phyloP scores from a whole-genome alignment of 2,888 invertebrate genomes.

The Keiferia lycopersicella region DNA sequence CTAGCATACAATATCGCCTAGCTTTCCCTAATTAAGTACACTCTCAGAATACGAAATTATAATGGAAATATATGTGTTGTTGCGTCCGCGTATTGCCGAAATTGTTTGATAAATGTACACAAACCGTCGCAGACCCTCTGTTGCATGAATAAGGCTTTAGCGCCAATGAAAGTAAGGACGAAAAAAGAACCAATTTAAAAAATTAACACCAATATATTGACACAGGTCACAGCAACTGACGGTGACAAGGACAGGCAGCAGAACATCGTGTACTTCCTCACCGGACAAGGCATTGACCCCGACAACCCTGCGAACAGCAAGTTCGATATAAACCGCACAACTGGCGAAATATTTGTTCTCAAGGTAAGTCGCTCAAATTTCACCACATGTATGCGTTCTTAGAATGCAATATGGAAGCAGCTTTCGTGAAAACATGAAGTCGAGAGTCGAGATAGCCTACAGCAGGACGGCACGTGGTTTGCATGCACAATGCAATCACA shows the following conservation, averaged over 20 bases:
- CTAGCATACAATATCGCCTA: slow-evolving; percentile 27
- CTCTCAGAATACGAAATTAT: background rate
- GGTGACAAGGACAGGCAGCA: slow-evolving; percentile 97
- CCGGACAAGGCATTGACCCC: slow-evolving; percentile 97
- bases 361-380: slow-evolving; percentile 84
- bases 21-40: slow-evolving; percentile 12
- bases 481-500: slow-evolving; percentile 61
- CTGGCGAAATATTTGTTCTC: slow-evolving; percentile 96
- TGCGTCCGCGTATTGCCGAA: slow-evolving; percentile 9
- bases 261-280: slow-evolving; percentile 97
- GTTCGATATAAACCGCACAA: slow-evolving; percentile 97
- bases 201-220: slow-evolving; percentile 16
- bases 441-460: slow-evolving; percentile 43
- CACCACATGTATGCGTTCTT: slow-evolving; percentile 12
- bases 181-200: background rate
- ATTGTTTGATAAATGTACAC: slow-evolving; percentile 21
- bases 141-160: slow-evolving; percentile 9
- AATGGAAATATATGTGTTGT: slow-evolving; percentile 13
- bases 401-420: slow-evolving; percentile 15
- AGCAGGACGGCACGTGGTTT: slow-evolving; percentile 48
- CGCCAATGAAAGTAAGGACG: background rate
- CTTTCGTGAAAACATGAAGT: slow-evolving; percentile 20
- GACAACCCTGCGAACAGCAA: slow-evolving; percentile 97
- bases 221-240: slow-evolving; percentile 96
- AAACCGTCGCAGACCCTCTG: slow-evolving; percentile 21